These are phyloP conservation scores for Lordiphosa andalusiaca DNA, from an alignment of 2,888 invertebrate species.

Conservation along the genomic window DNA sequence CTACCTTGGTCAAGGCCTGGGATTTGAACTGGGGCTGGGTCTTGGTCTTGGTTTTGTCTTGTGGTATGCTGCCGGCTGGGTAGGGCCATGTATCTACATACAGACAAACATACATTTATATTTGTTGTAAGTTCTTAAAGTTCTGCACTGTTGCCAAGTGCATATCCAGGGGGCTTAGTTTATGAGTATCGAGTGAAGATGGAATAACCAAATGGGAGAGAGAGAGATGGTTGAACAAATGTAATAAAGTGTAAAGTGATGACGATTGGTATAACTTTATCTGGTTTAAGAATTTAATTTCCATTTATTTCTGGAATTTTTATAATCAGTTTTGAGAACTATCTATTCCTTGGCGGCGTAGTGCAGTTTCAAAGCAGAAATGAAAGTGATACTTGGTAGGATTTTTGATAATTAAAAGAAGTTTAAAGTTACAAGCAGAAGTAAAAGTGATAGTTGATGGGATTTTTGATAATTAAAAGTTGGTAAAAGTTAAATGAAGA, in stretches of 20 bases:
- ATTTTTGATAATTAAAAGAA: no score
- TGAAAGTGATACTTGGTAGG: no score
- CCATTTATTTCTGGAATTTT: not conserved
- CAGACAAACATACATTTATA: slow-evolving; percentile 26
- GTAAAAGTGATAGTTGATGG: no score
- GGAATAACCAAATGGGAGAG: slow-evolving; percentile 13
- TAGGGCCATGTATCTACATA: slow-evolving; percentile 27
- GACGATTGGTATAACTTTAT: slow-evolving; percentile 3
- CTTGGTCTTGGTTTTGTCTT: slow-evolving; percentile 4
- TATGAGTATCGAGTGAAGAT: slow-evolving; percentile 32
- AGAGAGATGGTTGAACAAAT: slow-evolving; percentile 33
- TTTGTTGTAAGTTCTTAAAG: slow-evolving; percentile 31
- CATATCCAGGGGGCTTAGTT: slow-evolving; percentile 34
- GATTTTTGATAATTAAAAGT: no score
- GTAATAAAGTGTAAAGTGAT: slow-evolving; percentile 36
- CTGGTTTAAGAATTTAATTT: not conserved
- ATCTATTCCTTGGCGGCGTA: no score
- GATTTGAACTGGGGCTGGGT: slow-evolving; percentile 22
- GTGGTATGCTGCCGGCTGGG: slow-evolving; percentile 13
- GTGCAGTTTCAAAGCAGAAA: no score
- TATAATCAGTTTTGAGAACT: not conserved
- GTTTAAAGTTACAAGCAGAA: no score
- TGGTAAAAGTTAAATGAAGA: no score
- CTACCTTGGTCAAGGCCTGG: slow-evolving; percentile 63
- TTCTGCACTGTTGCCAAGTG: slow-evolving; percentile 43